Conservation (phyloP, 1,140 invertebrate genomes). For the Diachasmimorpha longicaudata region DNA sequence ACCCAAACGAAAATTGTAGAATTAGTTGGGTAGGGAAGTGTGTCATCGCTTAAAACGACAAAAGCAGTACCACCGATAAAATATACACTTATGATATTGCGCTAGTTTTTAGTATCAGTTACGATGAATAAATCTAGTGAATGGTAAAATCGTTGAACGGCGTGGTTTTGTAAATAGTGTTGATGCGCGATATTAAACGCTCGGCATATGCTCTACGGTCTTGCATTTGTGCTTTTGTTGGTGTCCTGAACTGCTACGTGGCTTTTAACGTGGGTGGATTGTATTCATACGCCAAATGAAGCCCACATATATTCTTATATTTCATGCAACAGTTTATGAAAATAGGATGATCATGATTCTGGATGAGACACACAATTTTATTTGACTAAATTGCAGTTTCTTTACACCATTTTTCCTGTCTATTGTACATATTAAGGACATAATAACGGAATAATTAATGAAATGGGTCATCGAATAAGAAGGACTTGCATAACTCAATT, state of each 20-base stretch:
- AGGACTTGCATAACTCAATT: background rate
- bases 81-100: background rate
- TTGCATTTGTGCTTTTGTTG: background rate
- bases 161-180: background rate
- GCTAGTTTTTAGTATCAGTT: background rate
- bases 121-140: background rate
- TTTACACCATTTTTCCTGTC: no score
- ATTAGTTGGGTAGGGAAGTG: background rate
- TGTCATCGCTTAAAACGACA: slow-evolving; percentile 26
- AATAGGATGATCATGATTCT: no score
- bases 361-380: no score
- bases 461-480: background rate
- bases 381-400: no score
- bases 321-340: background rate
- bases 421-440: background rate
- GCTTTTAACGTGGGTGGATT: background rate
- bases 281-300: background rate
- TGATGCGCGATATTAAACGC: background rate
- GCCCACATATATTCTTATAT: background rate
- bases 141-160: background rate
- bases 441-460: background rate
- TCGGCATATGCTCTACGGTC: background rate
- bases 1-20: slow-evolving; percentile 4
- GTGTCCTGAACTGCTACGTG: background rate
- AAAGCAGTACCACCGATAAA: slow-evolving; percentile 19